Percentiles rank a stretch among this genome's conserved stretches.
phyloP scores from a whole-genome alignment of 2,113 vertebrate genomes.

The Gymnorhina tibicen region DNA sequence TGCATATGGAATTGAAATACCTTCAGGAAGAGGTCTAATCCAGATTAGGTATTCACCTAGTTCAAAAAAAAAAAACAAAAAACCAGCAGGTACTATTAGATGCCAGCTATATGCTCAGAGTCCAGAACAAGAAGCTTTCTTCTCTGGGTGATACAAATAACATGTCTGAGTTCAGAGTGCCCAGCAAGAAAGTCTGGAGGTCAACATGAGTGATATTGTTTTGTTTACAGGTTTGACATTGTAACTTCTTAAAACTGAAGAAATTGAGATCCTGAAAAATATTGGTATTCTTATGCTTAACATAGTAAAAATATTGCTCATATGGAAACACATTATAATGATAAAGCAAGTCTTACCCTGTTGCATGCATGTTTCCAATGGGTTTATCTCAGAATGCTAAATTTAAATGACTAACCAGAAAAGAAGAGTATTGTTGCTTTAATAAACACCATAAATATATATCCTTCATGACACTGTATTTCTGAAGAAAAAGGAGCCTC shows the following conservation, averaged over 20 bases:
- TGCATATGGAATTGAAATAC: neutral
- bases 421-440: neutral
- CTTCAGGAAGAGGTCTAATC: neutral
- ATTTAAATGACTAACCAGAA: neutral
- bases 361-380: neutral
- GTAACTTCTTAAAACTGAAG: neutral
- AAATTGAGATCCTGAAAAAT: neutral
- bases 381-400: neutral
- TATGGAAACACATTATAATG: neutral
- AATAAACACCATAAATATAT: neutral
- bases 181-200: neutral
- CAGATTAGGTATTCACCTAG: neutral
- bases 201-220: neutral
- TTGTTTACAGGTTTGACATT: neutral
- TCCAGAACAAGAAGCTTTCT: neutral
- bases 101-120: accelerated
- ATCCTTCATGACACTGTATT: neutral
- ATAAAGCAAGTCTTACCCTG: neutral
- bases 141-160: neutral
- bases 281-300: neutral
- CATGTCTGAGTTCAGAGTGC: neutral
- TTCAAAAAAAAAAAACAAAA: neutral
- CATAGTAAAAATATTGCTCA: neutral
- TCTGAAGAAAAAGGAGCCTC: neutral
- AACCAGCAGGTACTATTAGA: neutral